Conservation (phyloP, 2,113 vertebrate genomes). For the Mus spicilegus region DNA sequence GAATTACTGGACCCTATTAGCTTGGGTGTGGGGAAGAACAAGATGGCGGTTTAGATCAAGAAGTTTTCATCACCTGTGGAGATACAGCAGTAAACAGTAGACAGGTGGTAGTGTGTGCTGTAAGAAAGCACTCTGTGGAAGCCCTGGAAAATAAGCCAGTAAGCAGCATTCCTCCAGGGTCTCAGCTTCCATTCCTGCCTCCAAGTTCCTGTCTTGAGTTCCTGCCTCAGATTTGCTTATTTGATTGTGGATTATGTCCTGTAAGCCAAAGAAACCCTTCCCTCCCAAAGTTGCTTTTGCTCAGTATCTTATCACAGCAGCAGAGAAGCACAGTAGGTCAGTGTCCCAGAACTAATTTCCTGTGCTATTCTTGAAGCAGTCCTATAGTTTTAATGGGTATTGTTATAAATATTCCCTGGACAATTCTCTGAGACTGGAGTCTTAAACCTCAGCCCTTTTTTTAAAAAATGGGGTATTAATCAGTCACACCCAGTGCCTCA, state of each 20-base stretch:
- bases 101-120: not conserved
- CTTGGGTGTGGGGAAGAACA: not conserved
- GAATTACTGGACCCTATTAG: not conserved
- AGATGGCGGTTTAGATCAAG: not conserved
- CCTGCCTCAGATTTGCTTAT: not conserved
- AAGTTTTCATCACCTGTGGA: not conserved
- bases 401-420: not conserved
- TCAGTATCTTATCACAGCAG: not conserved
- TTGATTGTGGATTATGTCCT: not conserved
- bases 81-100: not conserved
- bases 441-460: not conserved
- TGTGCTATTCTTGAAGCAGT: not conserved
- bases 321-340: not conserved
- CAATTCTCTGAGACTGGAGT: not conserved
- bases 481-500: not conserved
- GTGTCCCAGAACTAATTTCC: not conserved
- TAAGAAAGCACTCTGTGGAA: not conserved
- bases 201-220: not conserved
- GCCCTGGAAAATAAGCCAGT: not conserved
- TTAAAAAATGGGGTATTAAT: rapidly evolving
- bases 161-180: not conserved
- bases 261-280: not conserved
- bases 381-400: not conserved
- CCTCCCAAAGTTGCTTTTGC: not conserved
- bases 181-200: not conserved